Percentiles rank a stretch among this genome's conserved stretches.
These are phyloP conservation scores for Nymphalis polychloros DNA, from an alignment of 2,888 invertebrate species.

Conservation along the genomic window DNA sequence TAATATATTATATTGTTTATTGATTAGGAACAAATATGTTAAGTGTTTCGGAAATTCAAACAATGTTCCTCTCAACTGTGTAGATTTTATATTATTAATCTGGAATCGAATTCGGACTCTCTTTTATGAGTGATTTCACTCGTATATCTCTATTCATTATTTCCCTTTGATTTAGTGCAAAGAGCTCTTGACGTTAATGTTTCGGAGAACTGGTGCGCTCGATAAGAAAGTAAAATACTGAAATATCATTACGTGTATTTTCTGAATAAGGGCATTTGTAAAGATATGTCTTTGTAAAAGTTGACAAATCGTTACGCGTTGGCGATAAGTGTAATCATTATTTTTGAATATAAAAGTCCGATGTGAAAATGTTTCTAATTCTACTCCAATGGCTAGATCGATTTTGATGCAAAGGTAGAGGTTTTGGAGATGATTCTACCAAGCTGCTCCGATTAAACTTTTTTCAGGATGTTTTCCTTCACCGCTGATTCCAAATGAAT, in stretches of 20 bases:
- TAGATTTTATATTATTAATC: slow-evolving; percentile 28
- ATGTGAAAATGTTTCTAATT: too few species aligned
- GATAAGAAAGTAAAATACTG: slow-evolving; percentile 14
- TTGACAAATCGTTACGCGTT: too few species aligned
- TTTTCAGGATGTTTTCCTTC: too few species aligned
- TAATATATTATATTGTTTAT: background rate
- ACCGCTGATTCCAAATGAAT: too few species aligned
- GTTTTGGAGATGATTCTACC: too few species aligned
- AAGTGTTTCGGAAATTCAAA: slow-evolving; percentile 18
- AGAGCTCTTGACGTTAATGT: slow-evolving; percentile 26
- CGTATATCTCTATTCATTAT: slow-evolving; percentile 41
- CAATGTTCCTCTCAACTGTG: slow-evolving; percentile 4
- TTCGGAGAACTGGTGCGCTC: slow-evolving; percentile 15
- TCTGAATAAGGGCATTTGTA: too few species aligned
- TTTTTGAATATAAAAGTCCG: too few species aligned
- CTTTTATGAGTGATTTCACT: slow-evolving; percentile 40
- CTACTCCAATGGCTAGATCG: too few species aligned
- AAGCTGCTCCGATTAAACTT: too few species aligned
- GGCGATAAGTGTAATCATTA: too few species aligned
- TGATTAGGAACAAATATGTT: background rate
- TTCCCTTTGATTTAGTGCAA: slow-evolving; percentile 40
- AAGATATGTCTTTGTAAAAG: too few species aligned
- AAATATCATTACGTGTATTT: background rate
- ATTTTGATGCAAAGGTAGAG: too few species aligned
- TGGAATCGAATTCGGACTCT: slow-evolving; percentile 35